phyloP scores from a whole-genome alignment of 2,797 vertebrate genomes.

The Nannoperca australis region DNA sequence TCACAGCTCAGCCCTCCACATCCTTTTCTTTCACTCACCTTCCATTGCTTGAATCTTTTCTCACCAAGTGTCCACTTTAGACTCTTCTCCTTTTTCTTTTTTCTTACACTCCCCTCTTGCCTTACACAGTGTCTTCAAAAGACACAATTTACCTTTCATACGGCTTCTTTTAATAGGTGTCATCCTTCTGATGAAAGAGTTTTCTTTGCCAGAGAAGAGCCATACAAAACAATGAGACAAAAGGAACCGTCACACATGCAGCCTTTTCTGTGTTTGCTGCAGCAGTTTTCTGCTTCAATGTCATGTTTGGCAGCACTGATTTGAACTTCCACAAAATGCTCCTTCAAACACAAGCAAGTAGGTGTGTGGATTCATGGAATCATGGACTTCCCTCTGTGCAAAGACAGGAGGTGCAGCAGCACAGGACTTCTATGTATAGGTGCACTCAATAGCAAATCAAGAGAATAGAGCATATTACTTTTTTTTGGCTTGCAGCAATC shows the following conservation, averaged over 20 bases:
- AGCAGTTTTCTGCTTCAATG: slow-evolving; percentile 20
- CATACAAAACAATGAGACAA: slow-evolving; percentile 4
- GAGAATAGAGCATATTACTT: too few species aligned
- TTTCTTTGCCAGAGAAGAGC: slow-evolving; percentile 7
- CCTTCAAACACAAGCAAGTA: too few species aligned
- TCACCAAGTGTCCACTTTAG: slow-evolving; percentile 24
- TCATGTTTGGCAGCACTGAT: slow-evolving; percentile 8
- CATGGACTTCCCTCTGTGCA: too few species aligned
- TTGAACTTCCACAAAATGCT: too few species aligned
- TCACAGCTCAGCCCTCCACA: slow-evolving; percentile 60
- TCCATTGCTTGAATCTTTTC: slow-evolving; percentile 4
- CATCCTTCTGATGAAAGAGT: background rate
- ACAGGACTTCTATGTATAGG: too few species aligned
- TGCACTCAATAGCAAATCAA: too few species aligned
- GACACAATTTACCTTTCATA: slow-evolving; percentile 5
- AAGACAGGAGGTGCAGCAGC: too few species aligned
- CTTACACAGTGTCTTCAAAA: background rate
- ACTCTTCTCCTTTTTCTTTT: slow-evolving; percentile 7
- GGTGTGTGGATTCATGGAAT: too few species aligned
- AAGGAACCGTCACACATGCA: slow-evolving; percentile 15
- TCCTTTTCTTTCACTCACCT: slow-evolving; percentile 48
- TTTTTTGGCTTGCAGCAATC: background rate
- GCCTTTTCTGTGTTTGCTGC: slow-evolving; percentile 22
- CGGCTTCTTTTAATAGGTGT: background rate
- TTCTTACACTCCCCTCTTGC: background rate